phyloP scores from a whole-genome alignment of 1,140 invertebrate genomes.

The Drosophila saltans region DNA sequence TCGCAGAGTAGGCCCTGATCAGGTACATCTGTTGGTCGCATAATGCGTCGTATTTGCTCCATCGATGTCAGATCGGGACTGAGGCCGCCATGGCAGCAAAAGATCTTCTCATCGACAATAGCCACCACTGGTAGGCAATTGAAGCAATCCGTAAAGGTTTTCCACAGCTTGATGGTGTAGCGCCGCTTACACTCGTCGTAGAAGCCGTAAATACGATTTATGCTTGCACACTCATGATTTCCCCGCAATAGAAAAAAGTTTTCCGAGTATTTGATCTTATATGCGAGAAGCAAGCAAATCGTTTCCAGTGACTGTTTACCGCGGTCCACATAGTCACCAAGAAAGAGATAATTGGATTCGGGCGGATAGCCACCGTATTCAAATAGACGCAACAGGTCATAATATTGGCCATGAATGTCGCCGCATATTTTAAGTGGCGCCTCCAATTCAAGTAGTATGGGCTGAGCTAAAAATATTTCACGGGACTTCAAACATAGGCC shows the following conservation, averaged over 20 bases:
- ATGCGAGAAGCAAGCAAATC: conserved; percentile 95
- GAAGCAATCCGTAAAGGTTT: conserved; percentile 99
- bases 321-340: conserved; percentile 93
- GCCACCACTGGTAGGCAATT: conserved; percentile 98
- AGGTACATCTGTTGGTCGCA: conserved; percentile 95
- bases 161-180: conserved; percentile 99
- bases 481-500: conserved; percentile 97
- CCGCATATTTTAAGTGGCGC: conserved; percentile 99
- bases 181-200: conserved; percentile 98
- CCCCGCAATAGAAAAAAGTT: conserved; percentile 93
- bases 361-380: conserved; percentile 99
- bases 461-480: conserved; percentile 99
- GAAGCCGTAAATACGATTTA: conserved; percentile 96
- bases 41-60: conserved; percentile 95
- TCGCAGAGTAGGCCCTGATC: conserved; percentile 97
- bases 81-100: conserved; percentile 97
- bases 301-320: conserved; percentile 94
- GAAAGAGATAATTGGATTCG: conserved; percentile 99
- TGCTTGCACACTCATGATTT: conserved; percentile 94
- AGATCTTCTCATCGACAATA: conserved; percentile 98
- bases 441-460: conserved; percentile 98
- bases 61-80: conserved; percentile 94
- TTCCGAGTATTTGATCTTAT: conserved; percentile 96
- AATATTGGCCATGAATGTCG: conserved; percentile 99
- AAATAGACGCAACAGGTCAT: conserved; percentile 97